Base-by-base conservation (phyloP, 1,140 invertebrate genomes). In the Drosophila pruinosa region DNA sequence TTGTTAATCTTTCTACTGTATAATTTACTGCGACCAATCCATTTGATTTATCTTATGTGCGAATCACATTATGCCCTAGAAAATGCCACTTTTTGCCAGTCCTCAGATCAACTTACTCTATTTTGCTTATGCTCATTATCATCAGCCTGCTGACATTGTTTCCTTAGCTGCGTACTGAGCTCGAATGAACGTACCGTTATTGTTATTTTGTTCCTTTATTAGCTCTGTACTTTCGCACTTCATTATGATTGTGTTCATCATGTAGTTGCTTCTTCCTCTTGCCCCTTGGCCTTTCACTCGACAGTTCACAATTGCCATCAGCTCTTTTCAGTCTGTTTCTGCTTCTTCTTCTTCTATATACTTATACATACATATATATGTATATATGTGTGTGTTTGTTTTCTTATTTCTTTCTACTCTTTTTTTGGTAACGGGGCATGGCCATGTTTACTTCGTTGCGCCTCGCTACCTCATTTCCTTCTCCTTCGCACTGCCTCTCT, bases 251-350 rank as follows among this genome's bases (percentile, higher is more conserved):
- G 15, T 4, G 15, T 21, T 21, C 43, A 5, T 41, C n/a, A 10
- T 47, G 24, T 63, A 31, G 10, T 31, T n/a, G n/a, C n/a, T 52
- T 19, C 62, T 65, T 65, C 52, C 62, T 54, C 41, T 67, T 64
- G 38, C 22, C 26, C 24, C 6, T 31, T 67, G 22, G 54, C 63
- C 54, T 67, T 67, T 67, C 63, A 67, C 63, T 67, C 19, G 10
- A 19, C 36, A 24, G 52, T 56, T 56, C 2, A 24, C 19, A 38
- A 15, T 15, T 28, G 45, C 38, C 38, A 39, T 45, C 41, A 45
- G 41, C 19, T 45, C 19, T 45, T 24, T 22, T 45, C 19, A 4
- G 19, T n/a, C 17, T 43, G 17, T n/a, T 22, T 22, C 6, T 43
- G 7, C n/a, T n/a, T n/a, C n/a, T n/a, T n/a, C n/a, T n/a, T n/a